These are phyloP conservation scores for Sycophaga agraensis DNA, from an alignment of 1,140 invertebrate species.

Conservation along the genomic window DNA sequence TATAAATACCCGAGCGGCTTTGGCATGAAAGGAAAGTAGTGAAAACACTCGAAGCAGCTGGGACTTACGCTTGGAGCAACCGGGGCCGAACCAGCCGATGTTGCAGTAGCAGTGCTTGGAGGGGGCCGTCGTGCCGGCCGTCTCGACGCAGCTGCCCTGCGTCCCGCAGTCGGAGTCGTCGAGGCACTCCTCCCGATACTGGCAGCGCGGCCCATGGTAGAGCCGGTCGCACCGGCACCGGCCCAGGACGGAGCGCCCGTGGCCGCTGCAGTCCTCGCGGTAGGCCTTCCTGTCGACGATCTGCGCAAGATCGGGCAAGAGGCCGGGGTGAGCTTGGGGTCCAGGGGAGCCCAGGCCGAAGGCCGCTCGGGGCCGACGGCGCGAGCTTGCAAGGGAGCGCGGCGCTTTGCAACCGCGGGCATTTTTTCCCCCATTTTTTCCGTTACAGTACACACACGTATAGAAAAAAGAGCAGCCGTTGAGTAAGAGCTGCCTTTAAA, in stretches of 20 bases:
- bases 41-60: too few species aligned
- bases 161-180: slow-evolving; percentile 81
- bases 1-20: too few species aligned
- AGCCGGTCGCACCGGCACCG: slow-evolving; percentile 81
- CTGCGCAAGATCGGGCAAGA: slow-evolving; percentile 35
- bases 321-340: too few species aligned
- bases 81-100: slow-evolving; percentile 79
- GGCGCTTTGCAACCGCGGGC: too few species aligned
- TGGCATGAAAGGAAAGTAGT: too few species aligned
- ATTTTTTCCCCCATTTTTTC: too few species aligned
- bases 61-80: slow-evolving; percentile 72
- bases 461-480: too few species aligned
- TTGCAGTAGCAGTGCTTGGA: slow-evolving; percentile 87
- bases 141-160: slow-evolving; percentile 80
- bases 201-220: slow-evolving; percentile 78
- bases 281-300: slow-evolving; percentile 65
- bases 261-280: slow-evolving; percentile 78
- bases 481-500: neutral
- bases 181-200: slow-evolving; percentile 82
- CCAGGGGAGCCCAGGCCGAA: too few species aligned
- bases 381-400: too few species aligned
- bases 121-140: slow-evolving; percentile 76
- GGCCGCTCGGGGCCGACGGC: too few species aligned
- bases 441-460: too few species aligned
- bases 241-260: slow-evolving; percentile 75